Base-by-base conservation (phyloP, 2,113 vertebrate species). In the Orientallactaga bullata region DNA sequence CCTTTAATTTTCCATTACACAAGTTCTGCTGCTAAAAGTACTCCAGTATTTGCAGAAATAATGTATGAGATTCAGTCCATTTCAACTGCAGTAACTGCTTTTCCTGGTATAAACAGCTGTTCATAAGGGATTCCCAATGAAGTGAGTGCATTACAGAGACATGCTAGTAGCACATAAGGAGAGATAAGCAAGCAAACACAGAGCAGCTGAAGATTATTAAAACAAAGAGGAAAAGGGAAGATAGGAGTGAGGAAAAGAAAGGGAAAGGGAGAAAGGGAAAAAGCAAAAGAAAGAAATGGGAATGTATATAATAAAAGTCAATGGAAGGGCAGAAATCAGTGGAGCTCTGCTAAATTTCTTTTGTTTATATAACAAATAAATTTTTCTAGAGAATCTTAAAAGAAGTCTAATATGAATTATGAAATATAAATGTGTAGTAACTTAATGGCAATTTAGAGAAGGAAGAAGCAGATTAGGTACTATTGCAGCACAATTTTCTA, bases 41-140 rank as follows among this genome's bases (percentile, higher is more conserved):
- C 61, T 92, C 68, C 51, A 77, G 28, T 72, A 55, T 32, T 58
- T 92, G 61, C 88, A 83, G 78, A 79, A 94, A 77, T 89, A 72
- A 26, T 47, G 76, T 79, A 83, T 76, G 37, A 81, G 68, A 94
- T 73, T 2, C 26, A 93, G 18, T 94, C 72, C 26, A 65, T 89
- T 94, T 95, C 86, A 96, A 89, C 55, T 69, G n/a, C 42, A 91
- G 0, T 60, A 94, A 89, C n/a, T 85, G 61, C 37, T 77, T 20
- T 77, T 92, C 63, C 80, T 7, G 0, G 32, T 42, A 90, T 61
- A 86, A 95, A 94, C 91, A 95, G 83, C 61, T 95, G 66, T 87
- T 94, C 20, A 73, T 28, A 78, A 30, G 81, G 55, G 65, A 80
- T 87, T 87, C 80, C 71, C 80, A 74, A 86, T 91, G 76, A 76